phyloP scores from a whole-genome alignment of 2,113 vertebrate genomes.

The Lathamus discolor region DNA sequence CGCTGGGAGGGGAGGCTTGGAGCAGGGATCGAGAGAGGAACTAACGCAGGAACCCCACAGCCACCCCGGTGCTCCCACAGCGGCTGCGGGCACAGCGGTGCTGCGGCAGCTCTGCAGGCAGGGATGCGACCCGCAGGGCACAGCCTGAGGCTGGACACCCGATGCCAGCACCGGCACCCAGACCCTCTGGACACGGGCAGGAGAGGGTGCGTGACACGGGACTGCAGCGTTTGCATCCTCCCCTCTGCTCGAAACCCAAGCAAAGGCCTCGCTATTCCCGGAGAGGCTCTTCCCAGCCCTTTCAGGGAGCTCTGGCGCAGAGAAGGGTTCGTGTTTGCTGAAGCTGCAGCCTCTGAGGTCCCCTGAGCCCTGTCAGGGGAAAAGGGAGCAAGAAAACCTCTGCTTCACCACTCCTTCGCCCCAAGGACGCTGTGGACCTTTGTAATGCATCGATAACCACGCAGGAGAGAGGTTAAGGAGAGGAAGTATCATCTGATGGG shows the following conservation, averaged over 20 bases:
- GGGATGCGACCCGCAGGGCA: background rate
- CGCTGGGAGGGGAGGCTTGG: background rate
- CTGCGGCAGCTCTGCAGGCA: background rate
- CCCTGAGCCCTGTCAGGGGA: background rate
- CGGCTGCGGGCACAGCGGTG: background rate
- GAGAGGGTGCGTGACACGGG: background rate
- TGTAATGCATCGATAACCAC: background rate
- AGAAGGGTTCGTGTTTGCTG: background rate
- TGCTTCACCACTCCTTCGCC: background rate
- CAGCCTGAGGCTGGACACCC: background rate
- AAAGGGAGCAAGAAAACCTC: background rate
- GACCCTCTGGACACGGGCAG: background rate
- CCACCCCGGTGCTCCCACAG: background rate
- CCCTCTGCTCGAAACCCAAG: background rate
- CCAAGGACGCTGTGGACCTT: rapidly evolving
- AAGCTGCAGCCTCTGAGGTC: background rate
- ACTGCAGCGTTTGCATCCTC: background rate
- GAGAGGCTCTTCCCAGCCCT: background rate
- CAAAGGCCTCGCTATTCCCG: rapidly evolving
- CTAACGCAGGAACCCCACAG: background rate
- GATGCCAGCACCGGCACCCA: background rate
- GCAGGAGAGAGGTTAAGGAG: rapidly evolving
- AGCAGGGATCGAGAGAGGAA: background rate
- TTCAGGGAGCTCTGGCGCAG: background rate
- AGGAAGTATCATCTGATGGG: background rate